Evolutionary conservation across 1,140 invertebrate genomes (phyloP).

Genomic region (Pogonognathellus flavescens): DNA sequence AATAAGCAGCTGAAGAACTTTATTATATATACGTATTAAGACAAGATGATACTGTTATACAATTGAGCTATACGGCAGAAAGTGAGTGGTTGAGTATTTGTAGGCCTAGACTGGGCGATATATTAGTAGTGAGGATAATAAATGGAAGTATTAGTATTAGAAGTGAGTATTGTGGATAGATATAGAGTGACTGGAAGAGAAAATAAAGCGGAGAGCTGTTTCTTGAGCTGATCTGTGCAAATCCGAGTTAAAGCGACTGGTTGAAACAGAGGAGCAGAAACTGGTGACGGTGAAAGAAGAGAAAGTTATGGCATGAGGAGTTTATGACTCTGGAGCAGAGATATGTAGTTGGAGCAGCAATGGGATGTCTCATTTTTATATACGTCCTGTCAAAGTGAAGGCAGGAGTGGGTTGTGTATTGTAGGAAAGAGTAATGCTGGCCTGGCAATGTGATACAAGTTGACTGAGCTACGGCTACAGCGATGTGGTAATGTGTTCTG

Average conservation of each 20-base stretch:
- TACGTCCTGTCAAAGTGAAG: background rate
- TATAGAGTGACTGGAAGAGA: background rate
- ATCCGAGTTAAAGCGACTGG: conserved; percentile 19
- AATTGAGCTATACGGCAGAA: too few species aligned
- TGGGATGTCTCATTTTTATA: conserved; percentile 29
- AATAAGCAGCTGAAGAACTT: background rate
- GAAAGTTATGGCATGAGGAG: conserved; percentile 39
- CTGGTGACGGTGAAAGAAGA: background rate
- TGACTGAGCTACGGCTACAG: background rate
- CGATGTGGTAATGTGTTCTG: background rate
- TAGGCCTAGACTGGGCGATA: background rate
- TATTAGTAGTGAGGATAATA: background rate
- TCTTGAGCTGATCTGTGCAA: conserved; percentile 31
- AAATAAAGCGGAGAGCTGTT: background rate
- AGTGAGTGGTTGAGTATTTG: too few species aligned
- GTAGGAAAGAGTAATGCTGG: background rate
- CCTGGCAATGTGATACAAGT: conserved; percentile 2
- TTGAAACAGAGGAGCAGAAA: background rate
- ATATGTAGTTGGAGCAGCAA: conserved; percentile 27
- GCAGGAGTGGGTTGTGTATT: background rate
- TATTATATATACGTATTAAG: too few species aligned
- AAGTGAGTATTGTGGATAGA: background rate
- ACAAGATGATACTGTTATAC: too few species aligned
- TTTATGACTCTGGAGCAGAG: conserved; percentile 11
- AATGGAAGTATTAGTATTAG: background rate